Base-by-base conservation (phyloP, 2,113 vertebrate genomes). In the Catharus fuscescens region DNA sequence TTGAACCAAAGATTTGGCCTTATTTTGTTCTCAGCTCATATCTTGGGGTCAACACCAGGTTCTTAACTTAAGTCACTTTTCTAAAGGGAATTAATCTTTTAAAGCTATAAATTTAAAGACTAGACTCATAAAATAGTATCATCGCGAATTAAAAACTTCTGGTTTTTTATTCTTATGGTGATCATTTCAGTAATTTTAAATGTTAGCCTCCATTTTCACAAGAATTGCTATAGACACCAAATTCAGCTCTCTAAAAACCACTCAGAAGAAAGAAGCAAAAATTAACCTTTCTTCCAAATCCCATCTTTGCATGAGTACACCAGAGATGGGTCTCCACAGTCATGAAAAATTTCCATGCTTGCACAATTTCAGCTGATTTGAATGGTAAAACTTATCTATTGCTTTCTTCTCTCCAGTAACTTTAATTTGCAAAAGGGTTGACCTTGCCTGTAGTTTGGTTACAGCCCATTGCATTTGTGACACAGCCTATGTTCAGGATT, bases 371-470 rank as follows among this genome's bases (percentile, higher is more conserved):
- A 93, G 40, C 62, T 92, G 82, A 86, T 62, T 80, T 77, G 74
- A 88, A 90, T 70, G 71, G 66, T 65, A 90, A 88, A 94, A 94
- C 81, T 65, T 88, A 88, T 93, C 85, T 88, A 72, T 83, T 92
- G 40, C 74, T 90, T 97, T 96, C 82, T 93, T 90, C 92, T 92
- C 93, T 94, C 71, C 90, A 94, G 88, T 83, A 92, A 90, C 82
- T 97, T 94, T 86, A 96, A 95, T 97, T 95, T 96, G 88, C 82
- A 86, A 83, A 92, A 93, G 71, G 86, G 79, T 88, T 90, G 88
- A 94, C 82, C 92, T 92, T 90, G 67, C 52, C 92, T 90, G 42
- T 93, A 88, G 88, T 80, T 73, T 94, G 62, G 90, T 86, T 90
- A 92, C 86, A 95, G 76, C 59, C 56, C 71, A 70, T 90, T 95